Percentiles rank a stretch among this genome's conserved stretches.
Evolutionary conservation across 2,888 invertebrate species (phyloP).

Genomic region (Sinodicranocentrus sp.): DNA sequence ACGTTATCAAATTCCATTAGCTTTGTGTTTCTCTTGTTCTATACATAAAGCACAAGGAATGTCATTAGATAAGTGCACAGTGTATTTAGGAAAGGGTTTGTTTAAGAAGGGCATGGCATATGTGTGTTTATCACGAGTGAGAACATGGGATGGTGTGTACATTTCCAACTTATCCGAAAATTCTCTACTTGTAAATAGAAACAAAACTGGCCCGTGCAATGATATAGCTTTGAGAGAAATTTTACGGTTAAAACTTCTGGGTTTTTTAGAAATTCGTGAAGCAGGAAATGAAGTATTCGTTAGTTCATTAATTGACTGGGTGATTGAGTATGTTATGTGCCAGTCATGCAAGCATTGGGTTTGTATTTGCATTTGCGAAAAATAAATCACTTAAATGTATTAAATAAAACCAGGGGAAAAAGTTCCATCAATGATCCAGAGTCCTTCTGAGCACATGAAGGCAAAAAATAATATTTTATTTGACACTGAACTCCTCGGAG

Average conservation of each 20-base stretch:
- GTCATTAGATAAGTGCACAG: neutral
- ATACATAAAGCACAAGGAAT: neutral
- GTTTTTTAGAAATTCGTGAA: neutral
- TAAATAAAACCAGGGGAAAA: constrained; percentile 1
- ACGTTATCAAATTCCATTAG: neutral
- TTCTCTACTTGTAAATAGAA: neutral
- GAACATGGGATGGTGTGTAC: neutral
- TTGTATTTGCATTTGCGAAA: neutral
- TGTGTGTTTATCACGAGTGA: neutral
- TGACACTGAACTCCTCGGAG: neutral
- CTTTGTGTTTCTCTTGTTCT: neutral
- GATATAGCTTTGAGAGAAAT: neutral
- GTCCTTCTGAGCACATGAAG: neutral
- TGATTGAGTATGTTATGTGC: neutral
- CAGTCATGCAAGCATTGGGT: neutral
- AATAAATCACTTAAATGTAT: neutral
- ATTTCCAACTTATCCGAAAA: neutral
- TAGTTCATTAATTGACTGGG: neutral
- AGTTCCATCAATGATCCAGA: neutral
- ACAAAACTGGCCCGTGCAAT: neutral
- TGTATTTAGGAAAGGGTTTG: neutral
- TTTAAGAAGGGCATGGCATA: neutral
- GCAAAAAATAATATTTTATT: constrained; percentile 7
- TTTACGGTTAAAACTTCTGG: neutral
- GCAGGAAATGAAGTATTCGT: neutral